Evolutionary conservation across 2,797 vertebrate species (phyloP).

Genomic region (Rhinoraja longicauda): DNA sequence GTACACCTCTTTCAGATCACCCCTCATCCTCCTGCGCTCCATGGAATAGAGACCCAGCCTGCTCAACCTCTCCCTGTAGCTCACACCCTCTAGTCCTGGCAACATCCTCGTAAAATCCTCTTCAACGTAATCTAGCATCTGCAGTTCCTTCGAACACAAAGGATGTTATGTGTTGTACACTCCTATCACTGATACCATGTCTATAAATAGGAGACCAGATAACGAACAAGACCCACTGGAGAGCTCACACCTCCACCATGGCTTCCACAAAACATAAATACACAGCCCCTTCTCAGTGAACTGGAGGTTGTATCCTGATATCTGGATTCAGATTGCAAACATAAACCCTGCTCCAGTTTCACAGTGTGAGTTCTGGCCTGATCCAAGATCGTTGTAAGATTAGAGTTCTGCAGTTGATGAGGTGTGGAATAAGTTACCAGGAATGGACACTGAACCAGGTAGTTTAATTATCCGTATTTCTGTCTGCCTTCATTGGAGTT

Average conservation of each 20-base stretch:
- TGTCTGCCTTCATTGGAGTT: conserved; percentile 40
- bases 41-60: too few species aligned
- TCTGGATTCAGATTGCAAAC: not conserved
- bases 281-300: not conserved
- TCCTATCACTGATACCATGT: not conserved
- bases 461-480: not conserved
- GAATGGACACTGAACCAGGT: not conserved
- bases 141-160: not conserved
- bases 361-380: not conserved
- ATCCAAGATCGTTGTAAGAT: not conserved
- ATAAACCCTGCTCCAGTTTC: not conserved
- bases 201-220: not conserved
- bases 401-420: not conserved
- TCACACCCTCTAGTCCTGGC: too few species aligned
- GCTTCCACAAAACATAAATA: not conserved
- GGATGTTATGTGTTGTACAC: not conserved
- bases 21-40: too few species aligned
- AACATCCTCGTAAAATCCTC: not conserved
- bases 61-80: too few species aligned
- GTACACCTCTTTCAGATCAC: too few species aligned
- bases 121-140: not conserved
- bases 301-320: not conserved
- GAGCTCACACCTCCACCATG: not conserved
- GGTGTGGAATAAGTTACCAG: not conserved
- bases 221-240: not conserved